Evolutionary conservation across 2,797 vertebrate species (phyloP), one percentile per base, ranked within the genome.

Genomic region (Myotis daubentonii): DNA sequence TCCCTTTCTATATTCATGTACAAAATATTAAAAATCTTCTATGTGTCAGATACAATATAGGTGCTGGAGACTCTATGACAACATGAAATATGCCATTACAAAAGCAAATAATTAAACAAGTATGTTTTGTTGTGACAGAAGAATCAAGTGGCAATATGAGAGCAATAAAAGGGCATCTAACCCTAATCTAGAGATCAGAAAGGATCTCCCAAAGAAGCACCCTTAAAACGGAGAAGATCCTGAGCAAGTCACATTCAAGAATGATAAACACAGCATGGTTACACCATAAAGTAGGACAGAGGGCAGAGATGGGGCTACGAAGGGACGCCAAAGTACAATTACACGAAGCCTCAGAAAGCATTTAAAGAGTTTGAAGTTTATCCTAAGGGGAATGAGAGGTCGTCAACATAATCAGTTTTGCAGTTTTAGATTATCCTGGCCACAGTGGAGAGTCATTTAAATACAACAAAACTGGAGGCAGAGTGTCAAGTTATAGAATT

Each of bases 21-120:
- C 38, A 93, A 90, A 87, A 49, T 62, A 87, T 22, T 62, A 30
- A 94, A 30, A 28, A 87, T 66, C 60, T 51, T 91, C 33, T 84
- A 49, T 25, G 49, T 51, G 23, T 68, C 82, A 85, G 47, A 57
- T 80, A 74, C 28, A 41, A 0, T 25, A 81, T 4, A 82, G 11
- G n/a, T 60, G 30, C 71, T 66, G 47, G 17, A 25, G 19, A 82
- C 19, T 60, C n/a, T 36, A 49, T 47, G 62, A 90, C n/a, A 91
- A 65, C 23, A 74, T 16, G 51, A 89, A 87, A 84, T 9, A 62
- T 41, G 16, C 30, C n/a, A 74, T 87, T 49, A 90, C 36, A 87
- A 87, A 89, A 96, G 68, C 22, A 70, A 28, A 55, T 55, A 82
- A 84, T 71, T 84, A 88, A 96, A 60, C 49, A 74, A 88, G 16